Evolutionary conservation across 2,797 vertebrate species (phyloP).

Genomic region (Okamejei kenojei): DNA sequence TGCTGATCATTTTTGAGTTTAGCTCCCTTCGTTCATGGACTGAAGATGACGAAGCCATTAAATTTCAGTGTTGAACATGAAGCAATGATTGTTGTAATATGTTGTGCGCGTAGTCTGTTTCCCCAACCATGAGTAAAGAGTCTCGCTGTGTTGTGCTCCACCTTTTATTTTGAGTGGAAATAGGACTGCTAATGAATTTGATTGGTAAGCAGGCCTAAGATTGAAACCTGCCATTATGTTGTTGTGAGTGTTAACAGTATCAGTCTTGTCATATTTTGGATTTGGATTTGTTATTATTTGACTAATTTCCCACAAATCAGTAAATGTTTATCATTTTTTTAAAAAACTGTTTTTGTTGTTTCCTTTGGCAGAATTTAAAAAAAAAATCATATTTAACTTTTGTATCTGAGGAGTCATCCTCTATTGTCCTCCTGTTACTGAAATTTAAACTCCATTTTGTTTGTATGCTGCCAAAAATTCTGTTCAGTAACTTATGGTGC

Average conservation of each 20-base stretch:
- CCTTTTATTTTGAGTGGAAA: conserved; percentile 3
- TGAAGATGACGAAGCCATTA: neutral
- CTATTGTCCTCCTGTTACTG: neutral
- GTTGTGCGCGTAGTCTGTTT: neutral
- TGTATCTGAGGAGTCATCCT: neutral
- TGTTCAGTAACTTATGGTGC: conserved; percentile 14
- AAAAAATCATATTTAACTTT: neutral
- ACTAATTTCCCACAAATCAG: neutral
- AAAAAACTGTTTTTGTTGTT: neutral
- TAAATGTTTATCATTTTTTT: neutral
- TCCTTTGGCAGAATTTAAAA: neutral
- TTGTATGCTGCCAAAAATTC: neutral
- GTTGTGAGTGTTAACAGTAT: conserved; percentile 8
- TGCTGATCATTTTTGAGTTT: neutral
- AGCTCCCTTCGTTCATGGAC: neutral
- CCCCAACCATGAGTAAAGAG: neutral
- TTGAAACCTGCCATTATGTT: neutral
- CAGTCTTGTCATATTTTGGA: conserved; percentile 7
- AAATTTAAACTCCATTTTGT: conserved; percentile 1
- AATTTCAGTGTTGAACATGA: neutral
- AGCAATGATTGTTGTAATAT: neutral
- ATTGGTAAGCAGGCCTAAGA: neutral
- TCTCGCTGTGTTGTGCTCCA: conserved; percentile 1
- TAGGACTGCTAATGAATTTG: neutral
- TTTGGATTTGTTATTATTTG: conserved; percentile 1